A percentile compares a stretch with the other conserved stretches of the same genome.
Conservation (phyloP, 2,797 vertebrate species). For the Babyrousa celebensis region DNA sequence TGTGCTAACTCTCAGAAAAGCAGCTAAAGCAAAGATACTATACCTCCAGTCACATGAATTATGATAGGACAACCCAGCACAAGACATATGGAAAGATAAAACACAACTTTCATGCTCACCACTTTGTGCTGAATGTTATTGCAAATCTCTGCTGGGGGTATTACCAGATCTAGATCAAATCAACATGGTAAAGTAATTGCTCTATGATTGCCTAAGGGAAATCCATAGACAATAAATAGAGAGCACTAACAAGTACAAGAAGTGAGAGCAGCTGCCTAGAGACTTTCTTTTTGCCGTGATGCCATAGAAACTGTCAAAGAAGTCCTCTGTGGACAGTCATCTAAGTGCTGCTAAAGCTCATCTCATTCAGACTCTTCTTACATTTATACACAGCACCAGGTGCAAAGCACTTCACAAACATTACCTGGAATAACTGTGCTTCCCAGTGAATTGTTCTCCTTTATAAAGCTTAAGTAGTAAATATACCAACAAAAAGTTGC, state of each 20-base stretch:
- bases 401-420: background rate
- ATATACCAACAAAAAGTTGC: background rate
- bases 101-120: background rate
- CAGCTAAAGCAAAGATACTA: background rate
- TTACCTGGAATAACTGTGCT: background rate
- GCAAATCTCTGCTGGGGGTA: slow-evolving; percentile 29
- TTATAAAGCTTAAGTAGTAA: background rate
- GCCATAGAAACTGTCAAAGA: slow-evolving; percentile 20
- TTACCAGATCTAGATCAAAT: slow-evolving; percentile 12
- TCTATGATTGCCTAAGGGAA: slow-evolving; percentile 66
- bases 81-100: background rate
- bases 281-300: background rate
- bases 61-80: background rate
- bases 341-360: background rate
- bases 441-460: background rate
- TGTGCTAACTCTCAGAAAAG: slow-evolving; percentile 30
- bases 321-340: slow-evolving; percentile 3
- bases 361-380: background rate
- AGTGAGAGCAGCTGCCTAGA: slow-evolving; percentile 52
- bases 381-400: background rate
- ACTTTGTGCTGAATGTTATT: slow-evolving; percentile 32
- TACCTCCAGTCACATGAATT: background rate
- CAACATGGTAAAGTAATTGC: slow-evolving; percentile 68
- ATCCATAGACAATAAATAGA: slow-evolving; percentile 50
- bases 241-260: slow-evolving; percentile 42